Evolutionary conservation across 2,888 invertebrate species (phyloP), one percentile per base, ranked within the genome.

Genomic region (Ischnura elegans): DNA sequence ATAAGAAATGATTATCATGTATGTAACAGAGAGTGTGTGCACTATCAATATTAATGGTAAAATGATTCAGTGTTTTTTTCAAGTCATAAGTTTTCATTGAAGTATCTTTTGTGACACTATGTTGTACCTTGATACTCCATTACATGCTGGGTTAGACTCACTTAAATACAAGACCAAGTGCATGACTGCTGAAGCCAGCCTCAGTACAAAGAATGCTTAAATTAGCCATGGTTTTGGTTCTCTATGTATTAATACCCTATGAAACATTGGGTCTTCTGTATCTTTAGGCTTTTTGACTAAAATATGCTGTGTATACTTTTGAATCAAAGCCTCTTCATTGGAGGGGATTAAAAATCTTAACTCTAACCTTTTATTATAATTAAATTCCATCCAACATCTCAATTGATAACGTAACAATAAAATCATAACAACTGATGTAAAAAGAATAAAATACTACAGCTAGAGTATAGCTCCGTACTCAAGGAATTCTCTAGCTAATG

Each of bases 371-470:
- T 76, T 90, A 5, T 66, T 66, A 90, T 25, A 66, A 45, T 90
- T 61, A 43, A 90, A 90, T 61, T 55, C n/a, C 61, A 90, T 90
- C 61, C 90, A 90, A 43, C 90, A 90, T 61, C 43, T 61, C 5
- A 42, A 90, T 61, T 90, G 61, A 61, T 43, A 61, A 43, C 61
- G 66, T 90, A 90, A 29, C 43, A 90, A 42, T n/a, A 16, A 25
- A 87, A 42, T 76, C 55, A 87, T 61, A 66, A 66, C 90, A 90
- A 51, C 87, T 42, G 29, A 90, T 90, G 90, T 61, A 90, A 61
- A 21, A 61, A 90, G n/a, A 10, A 61, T 42, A 66, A 90, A 55
- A 90, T 76, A 36, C 76, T 76, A 76, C 36, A 36, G 76, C 76
- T 76, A 76, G 29, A n/a, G 36, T 36, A 10, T 76, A 36, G 13